Evolutionary conservation across 1,140 invertebrate species (phyloP).

Genomic region (Drosophila saltans): DNA sequence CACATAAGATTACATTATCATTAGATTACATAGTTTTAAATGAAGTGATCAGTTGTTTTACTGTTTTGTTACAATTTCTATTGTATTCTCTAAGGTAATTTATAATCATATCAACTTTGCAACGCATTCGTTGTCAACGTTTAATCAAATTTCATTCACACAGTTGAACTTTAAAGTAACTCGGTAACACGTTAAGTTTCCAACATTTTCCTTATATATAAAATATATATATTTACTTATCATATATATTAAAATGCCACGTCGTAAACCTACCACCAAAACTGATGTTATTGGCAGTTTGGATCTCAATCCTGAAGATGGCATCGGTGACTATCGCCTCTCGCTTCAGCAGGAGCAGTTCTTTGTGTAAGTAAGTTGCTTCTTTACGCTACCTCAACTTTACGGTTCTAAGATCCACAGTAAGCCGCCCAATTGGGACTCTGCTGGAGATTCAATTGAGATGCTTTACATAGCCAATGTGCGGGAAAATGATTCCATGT

Average conservation of each 20-base stretch:
- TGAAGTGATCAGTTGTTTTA: too few relatives aligned
- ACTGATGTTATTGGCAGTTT: slow-evolving; percentile 71
- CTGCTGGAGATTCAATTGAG: slow-evolving; percentile 65
- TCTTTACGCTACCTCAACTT: neutral
- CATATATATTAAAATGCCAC: slow-evolving; percentile 58
- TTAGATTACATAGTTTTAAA: too few relatives aligned
- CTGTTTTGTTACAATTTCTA: too few relatives aligned
- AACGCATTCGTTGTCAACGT: too few relatives aligned
- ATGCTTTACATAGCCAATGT: slow-evolving; percentile 67
- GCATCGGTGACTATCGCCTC: slow-evolving; percentile 55
- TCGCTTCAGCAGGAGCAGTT: slow-evolving; percentile 64
- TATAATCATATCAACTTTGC: too few relatives aligned
- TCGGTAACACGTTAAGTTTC: neutral
- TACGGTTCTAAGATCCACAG: slow-evolving; percentile 12
- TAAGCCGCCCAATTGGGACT: slow-evolving; percentile 73
- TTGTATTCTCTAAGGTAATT: too few relatives aligned
- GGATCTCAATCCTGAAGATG: slow-evolving; percentile 64
- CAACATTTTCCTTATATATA: neutral
- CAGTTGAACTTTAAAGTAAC: too few relatives aligned
- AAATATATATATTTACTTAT: neutral
- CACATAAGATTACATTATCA: too few relatives aligned
- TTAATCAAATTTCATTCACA: too few relatives aligned
- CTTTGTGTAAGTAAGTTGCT: slow-evolving; percentile 54
- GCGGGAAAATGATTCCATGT: slow-evolving; percentile 66
- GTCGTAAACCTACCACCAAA: slow-evolving; percentile 62